Base-by-base conservation (phyloP, 2,797 vertebrate species). In the Poeciliopsis presidionis region DNA sequence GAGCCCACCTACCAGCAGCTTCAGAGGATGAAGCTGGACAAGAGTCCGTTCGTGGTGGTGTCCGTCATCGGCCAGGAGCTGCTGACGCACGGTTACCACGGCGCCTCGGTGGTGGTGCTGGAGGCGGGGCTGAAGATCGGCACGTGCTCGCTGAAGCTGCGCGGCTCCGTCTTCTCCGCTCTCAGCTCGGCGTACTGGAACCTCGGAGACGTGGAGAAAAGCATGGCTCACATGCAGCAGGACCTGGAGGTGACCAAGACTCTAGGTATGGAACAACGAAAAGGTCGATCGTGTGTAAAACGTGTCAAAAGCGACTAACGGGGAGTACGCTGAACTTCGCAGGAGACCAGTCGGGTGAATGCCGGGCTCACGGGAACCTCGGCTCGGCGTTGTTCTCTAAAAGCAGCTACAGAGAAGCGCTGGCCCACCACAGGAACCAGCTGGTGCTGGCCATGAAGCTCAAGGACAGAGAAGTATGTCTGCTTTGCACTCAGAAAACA, bases 1-100 rank as follows among this genome's bases (percentile, higher is more conserved):
- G 97, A 98, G 94, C 97, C 97, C 81, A 99, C 98, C 75, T 98
- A 99, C 88, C 97, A 98, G 93, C 97, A 98, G 90, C 95, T 99
- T 80, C 97, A 98, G 96, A 98, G 96, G 95, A 99, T 99, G 98
- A 98, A 99, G 93, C 94, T 99, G 96, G 98, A 99, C 96, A 98
- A 98, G 93, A 98, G 97, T 80, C 98, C 98, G 5, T 99, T 99
- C 80, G 98, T 99, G 84, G 98, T 99, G n/a, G 98, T 99, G 77
- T 99, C 98, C 5, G 97, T 99, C 88, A 96, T 99, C 1, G 98
- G 98, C 28, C 98, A 99, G 92, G 98, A 99, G 82, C 97, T 99
- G 77, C 95, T 99, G 93, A 98, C 96, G 0, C 96, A 97, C 0
- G 91, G 96, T 61, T 97, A 97, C 0, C 97, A 98, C 92, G 97